Conservation (phyloP, 1,140 invertebrate genomes). For the Drosophila lowei region DNA sequence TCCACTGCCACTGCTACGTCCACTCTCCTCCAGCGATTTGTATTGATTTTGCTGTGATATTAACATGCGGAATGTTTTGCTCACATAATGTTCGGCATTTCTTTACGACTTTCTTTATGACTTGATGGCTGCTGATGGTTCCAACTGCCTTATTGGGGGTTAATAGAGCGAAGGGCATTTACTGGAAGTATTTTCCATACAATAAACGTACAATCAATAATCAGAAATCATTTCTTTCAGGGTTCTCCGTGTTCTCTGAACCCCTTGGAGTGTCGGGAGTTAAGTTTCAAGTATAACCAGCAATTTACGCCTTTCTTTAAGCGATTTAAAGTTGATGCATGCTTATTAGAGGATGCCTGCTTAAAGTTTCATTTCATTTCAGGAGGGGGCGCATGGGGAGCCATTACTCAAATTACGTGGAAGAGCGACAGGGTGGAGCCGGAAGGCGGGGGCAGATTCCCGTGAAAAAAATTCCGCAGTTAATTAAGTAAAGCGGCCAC, state of each 20-base stretch:
- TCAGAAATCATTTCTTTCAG: not conserved
- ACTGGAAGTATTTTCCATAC: not conserved
- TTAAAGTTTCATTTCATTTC: slow-evolving; percentile 26
- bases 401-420: slow-evolving; percentile 45
- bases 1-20: not conserved
- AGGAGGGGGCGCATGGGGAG: slow-evolving; percentile 21
- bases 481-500: too few relatives aligned
- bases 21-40: slow-evolving; percentile 30
- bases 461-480: not conserved
- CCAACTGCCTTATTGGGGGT: slow-evolving; percentile 37
- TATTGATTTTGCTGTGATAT: slow-evolving; percentile 39
- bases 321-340: slow-evolving; percentile 7
- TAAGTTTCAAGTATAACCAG: slow-evolving; percentile 29
- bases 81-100: slow-evolving; percentile 45
- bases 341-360: slow-evolving; percentile 21
- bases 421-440: not conserved
- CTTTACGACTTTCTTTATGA: slow-evolving; percentile 41
- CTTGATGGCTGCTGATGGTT: slow-evolving; percentile 42
- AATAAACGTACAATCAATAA: not conserved
- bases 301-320: slow-evolving; percentile 17
- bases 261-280: not conserved
- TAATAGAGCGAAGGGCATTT: slow-evolving; percentile 37
- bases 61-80: slow-evolving; percentile 41
- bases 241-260: too few relatives aligned
- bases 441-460: slow-evolving; percentile 26